Base-by-base conservation (phyloP, 92 coral and sea anemone species). In the Zoanthus sociatus region DNA sequence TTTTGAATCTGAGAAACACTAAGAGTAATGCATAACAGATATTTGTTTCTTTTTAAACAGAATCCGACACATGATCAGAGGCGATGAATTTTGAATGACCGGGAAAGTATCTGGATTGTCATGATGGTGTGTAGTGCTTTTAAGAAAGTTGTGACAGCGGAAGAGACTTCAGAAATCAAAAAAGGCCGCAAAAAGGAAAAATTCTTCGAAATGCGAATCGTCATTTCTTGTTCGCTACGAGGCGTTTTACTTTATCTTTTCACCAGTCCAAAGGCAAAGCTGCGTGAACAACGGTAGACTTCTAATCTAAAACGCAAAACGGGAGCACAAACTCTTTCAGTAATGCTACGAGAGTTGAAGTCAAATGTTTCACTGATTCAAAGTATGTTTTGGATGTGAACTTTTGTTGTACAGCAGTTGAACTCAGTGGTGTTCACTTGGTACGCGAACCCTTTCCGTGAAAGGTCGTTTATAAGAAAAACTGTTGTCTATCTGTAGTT, bases 21-120 rank as follows among this genome's bases (percentile, higher is more conserved):
- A 9, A 63, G 66, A 11, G 1, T 58, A 4, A 16, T 6, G 21
- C 5, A 63, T 63, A 63, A 37, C 42, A 37, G 42, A 9, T 63
- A 18, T 1, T n/a, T 18, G 18, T 5, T 63, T 63, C 30, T 60
- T n/a, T 63, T 63, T 63, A 17, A 17, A 63, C 30, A 63, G 69
- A 21, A 63, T 63, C 69, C 26, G 69, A 63, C 69, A 63, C 31
- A 63, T 63, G 69, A 63, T 63, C 69, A 18, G 69, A 63, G 69
- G 69, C 9, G 69, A 63, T 21, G 69, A 63, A 7, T 63, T n/a
- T 63, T 63, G 9, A 63, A 63, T 63, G 26, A 9, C 69, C 30
- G 17, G 64, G 14, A 5, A 58, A 58, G 5, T 10, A 18, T 0
- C n/a, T 16, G 64, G n/a, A 58, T 58, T 20, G 31, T 17, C 42